Percentiles rank a stretch among this genome's conserved stretches.
Conservation (phyloP, 2,113 vertebrate genomes). For the Xenopus tropicalis region UCB_Xtro_10.0 CM004450.2:84777501-84778000, state of each 20-base stretch:
- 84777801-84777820: background rate
- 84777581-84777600: no score
- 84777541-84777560: no score
- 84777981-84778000: no score
- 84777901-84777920: background rate
- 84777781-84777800: background rate
- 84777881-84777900: no score
- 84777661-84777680: no score
- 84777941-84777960: background rate
- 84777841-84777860: background rate
- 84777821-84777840: background rate
- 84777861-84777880: background rate
- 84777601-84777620: no score
- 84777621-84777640: background rate
- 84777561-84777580: no score
- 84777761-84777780: background rate
- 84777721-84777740: background rate
- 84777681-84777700: no score
- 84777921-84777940: background rate
- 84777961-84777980: no score
- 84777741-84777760: background rate
- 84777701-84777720: slow-evolving; percentile 10
- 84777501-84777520: no score
- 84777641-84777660: no score
- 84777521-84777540: no score